A percentile compares a stretch with the other conserved stretches of the same genome.
phyloP scores from a whole-genome alignment of 2,113 vertebrate genomes.

The Ochotona curzoniae region DNA sequence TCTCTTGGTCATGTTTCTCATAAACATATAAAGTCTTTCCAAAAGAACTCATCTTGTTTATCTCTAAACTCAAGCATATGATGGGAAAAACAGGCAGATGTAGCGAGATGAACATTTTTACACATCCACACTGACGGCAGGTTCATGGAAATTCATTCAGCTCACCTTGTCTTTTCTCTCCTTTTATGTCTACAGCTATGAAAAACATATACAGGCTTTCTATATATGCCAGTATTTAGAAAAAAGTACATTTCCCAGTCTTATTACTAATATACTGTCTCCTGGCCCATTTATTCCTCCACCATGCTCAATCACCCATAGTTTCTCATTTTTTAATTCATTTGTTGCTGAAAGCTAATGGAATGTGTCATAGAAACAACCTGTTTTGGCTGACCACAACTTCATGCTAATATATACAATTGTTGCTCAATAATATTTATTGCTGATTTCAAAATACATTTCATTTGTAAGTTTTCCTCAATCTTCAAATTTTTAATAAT shows the following conservation, averaged over 20 bases:
- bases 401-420: neutral
- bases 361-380: neutral
- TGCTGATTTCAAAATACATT: neutral
- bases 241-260: slow-evolving; percentile 51
- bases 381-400: neutral
- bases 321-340: slow-evolving; percentile 46
- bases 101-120: slow-evolving; percentile 14
- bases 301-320: neutral
- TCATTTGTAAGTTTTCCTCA: neutral
- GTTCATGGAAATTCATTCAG: slow-evolving; percentile 3
- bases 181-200: slow-evolving; percentile 32
- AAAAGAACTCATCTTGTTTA: slow-evolving; percentile 58
- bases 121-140: neutral
- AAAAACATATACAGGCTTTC: slow-evolving; percentile 20
- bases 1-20: too few relatives aligned
- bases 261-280: slow-evolving; percentile 28
- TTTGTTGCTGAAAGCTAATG: slow-evolving; percentile 32
- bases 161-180: neutral
- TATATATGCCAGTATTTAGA: slow-evolving; percentile 35
- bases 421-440: slow-evolving; percentile 20
- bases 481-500: slow-evolving; percentile 40
- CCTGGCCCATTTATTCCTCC: neutral
- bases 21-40: neutral
- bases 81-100: neutral
- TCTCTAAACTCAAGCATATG: slow-evolving; percentile 29